Evolutionary conservation across 2,888 invertebrate species (phyloP).

Genomic region (Archips crataeganus): DNA sequence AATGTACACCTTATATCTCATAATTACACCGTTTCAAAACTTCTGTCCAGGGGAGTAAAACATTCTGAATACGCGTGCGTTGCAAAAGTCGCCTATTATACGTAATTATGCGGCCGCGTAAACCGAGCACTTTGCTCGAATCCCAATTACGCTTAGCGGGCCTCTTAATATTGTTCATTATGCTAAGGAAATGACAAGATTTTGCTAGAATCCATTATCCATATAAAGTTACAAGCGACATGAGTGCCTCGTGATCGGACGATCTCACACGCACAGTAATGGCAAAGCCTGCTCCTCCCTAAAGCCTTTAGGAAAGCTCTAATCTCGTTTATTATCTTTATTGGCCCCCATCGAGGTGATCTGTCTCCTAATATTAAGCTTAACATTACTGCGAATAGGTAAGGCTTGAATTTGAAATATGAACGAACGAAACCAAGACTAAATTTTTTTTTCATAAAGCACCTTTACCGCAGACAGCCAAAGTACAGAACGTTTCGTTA

Average conservation of each 20-base stretch:
- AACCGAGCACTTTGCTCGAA: constrained; percentile 75
- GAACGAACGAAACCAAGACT: neutral
- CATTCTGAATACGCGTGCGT: constrained; percentile 75
- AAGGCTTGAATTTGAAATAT: neutral
- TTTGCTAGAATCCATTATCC: constrained; percentile 75
- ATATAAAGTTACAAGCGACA: constrained; percentile 57
- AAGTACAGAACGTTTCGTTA: neutral
- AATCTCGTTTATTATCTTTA: neutral
- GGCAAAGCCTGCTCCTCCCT: constrained; percentile 46
- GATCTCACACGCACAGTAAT: constrained; percentile 49
- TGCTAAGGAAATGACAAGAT: constrained; percentile 77
- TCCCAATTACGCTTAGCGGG: constrained; percentile 78
- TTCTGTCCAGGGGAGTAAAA: constrained; percentile 72
- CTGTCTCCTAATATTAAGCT: neutral
- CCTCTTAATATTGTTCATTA: constrained; percentile 82
- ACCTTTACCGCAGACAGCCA: neutral
- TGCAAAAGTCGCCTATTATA: constrained; percentile 81
- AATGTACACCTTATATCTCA: constrained; percentile 61
- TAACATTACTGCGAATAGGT: neutral
- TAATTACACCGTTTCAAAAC: constrained; percentile 72
- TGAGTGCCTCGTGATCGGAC: constrained; percentile 45
- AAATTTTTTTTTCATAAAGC: no score
- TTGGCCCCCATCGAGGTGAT: neutral
- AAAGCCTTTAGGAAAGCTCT: neutral
- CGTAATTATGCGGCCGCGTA: constrained; percentile 81